Conservation (phyloP, 2,888 invertebrate species). For the Dasysyrphus albostriatus region DNA sequence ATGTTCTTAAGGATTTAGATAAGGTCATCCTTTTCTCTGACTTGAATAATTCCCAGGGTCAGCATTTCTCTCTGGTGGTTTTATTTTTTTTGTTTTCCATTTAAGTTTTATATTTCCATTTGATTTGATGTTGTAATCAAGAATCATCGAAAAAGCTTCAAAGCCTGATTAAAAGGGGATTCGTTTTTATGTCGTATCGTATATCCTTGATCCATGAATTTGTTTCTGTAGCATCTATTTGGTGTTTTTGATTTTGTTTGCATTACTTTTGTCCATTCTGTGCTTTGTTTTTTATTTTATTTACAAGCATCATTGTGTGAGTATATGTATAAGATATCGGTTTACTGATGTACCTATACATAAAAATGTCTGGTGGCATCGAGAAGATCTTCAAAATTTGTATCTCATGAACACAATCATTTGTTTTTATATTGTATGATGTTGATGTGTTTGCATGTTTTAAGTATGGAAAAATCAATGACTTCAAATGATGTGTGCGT, state of each 20-base stretch:
- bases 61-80: background rate
- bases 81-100: background rate
- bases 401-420: no score
- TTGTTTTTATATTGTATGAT: no score
- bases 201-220: background rate
- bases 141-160: constrained; percentile 25
- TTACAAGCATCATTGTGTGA: no score
- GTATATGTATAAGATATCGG: no score
- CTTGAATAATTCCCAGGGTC: constrained; percentile 20
- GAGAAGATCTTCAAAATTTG: no score
- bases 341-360: no score
- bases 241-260: background rate
- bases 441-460: no score
- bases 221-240: background rate
- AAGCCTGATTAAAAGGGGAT: constrained; percentile 21
- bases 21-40: constrained; percentile 28
- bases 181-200: constrained; percentile 13
- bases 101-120: constrained; percentile 29
- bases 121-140: constrained; percentile 27
- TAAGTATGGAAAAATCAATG: no score
- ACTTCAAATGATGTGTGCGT: no score
- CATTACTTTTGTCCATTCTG: background rate
- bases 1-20: constrained; percentile 20
- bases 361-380: no score
- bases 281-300: background rate